Percentiles rank a stretch among this genome's conserved stretches.
Conservation (phyloP, 2,113 vertebrate species). For the Apaloderma vittatum region DNA sequence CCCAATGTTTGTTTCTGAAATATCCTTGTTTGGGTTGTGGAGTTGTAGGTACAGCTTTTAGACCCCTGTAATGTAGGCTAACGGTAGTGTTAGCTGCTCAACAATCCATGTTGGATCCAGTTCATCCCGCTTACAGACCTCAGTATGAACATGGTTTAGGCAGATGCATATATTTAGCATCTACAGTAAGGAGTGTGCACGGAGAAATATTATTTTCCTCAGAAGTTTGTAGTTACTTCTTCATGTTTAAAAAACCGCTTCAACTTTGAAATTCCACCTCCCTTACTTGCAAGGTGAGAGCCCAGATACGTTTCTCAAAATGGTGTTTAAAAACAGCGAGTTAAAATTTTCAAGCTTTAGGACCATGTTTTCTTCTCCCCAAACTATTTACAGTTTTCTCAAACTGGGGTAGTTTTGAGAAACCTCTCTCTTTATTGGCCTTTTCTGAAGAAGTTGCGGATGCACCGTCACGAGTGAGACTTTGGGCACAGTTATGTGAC, state of each 20-base stretch:
- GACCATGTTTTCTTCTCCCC: background rate
- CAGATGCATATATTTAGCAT: background rate
- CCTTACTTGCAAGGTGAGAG: background rate
- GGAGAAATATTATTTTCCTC: background rate
- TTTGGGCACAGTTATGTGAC: background rate
- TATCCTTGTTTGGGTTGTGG: background rate
- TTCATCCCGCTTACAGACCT: background rate
- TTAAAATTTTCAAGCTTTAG: background rate
- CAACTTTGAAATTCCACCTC: background rate
- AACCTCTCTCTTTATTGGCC: background rate
- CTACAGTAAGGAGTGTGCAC: background rate
- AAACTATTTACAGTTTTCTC: background rate
- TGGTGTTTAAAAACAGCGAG: background rate
- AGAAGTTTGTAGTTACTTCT: background rate
- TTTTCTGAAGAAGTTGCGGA: background rate
- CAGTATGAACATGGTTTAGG: background rate
- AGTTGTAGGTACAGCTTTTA: background rate
- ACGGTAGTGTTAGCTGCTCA: background rate
- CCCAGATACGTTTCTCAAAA: background rate
- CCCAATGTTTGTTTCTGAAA: background rate
- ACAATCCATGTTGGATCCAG: background rate
- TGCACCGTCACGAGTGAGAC: rapidly evolving
- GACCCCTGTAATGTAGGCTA: background rate
- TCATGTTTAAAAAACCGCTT: background rate
- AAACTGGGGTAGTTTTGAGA: background rate